Conservation (phyloP, 2,113 vertebrate genomes). For the Nothoprocta perdicaria region DNA sequence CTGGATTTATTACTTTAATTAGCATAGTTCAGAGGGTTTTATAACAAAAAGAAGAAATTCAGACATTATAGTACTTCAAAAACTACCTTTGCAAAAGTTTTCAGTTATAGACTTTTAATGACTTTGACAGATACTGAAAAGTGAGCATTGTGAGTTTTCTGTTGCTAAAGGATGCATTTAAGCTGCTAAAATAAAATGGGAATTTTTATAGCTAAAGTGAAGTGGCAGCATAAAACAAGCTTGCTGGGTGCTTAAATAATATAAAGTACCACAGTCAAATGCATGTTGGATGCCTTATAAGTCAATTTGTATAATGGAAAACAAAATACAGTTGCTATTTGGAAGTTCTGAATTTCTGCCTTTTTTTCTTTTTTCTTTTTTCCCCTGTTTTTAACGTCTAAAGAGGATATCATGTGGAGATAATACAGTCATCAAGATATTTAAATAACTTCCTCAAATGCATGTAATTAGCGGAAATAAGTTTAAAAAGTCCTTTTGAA, state of each 20-base stretch:
- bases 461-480: background rate
- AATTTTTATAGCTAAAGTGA: background rate
- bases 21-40: background rate
- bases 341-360: conserved; percentile 18
- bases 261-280: background rate
- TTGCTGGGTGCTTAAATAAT: conserved; percentile 1
- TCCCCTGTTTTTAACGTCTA: conserved; percentile 12
- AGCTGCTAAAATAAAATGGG: background rate
- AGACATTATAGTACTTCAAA: background rate
- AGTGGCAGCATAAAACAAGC: background rate
- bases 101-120: background rate
- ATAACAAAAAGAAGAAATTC: background rate
- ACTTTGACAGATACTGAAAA: background rate
- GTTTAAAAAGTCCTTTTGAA: background rate
- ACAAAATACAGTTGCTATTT: conserved; percentile 10
- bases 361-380: background rate
- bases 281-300: conserved; percentile 39
- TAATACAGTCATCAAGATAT: conserved; percentile 2
- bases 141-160: background rate
- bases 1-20: background rate
- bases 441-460: conserved; percentile 24
- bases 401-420: background rate
- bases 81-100: background rate
- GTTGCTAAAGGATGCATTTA: background rate
- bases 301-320: conserved; percentile 50